Conservation (phyloP, 2,888 invertebrate species). For the Pharmacophagus antenor region DNA sequence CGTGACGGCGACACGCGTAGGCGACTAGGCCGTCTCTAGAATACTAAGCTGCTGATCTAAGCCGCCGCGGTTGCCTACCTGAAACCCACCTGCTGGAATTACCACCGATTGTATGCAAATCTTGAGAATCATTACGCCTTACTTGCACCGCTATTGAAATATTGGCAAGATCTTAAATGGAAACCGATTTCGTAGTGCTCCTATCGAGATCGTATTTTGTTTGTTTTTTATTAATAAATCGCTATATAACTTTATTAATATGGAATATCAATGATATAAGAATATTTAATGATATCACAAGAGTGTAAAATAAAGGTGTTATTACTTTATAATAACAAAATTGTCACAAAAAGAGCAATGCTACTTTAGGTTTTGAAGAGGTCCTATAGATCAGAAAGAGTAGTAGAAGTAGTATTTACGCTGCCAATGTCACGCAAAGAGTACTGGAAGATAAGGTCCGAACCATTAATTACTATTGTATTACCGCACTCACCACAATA, state of each 20-base stretch:
- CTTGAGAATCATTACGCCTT: slow-evolving; percentile 44
- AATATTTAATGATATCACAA: too few species aligned
- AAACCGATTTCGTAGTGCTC: slow-evolving; percentile 29
- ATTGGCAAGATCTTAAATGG: slow-evolving; percentile 29
- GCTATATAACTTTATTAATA: neutral
- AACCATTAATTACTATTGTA: too few species aligned
- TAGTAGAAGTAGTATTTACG: too few species aligned
- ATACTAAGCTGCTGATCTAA: slow-evolving; percentile 65
- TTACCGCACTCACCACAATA: too few species aligned
- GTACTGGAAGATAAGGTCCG: too few species aligned
- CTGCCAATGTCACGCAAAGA: too few species aligned
- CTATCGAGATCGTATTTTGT: neutral
- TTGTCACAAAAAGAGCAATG: too few species aligned
- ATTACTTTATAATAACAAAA: too few species aligned
- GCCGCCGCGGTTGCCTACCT: slow-evolving; percentile 62
- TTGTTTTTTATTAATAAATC: slow-evolving; percentile 6
- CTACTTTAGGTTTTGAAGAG: too few species aligned
- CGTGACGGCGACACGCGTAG: slow-evolving; percentile 63
- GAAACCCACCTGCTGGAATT: slow-evolving; percentile 65
- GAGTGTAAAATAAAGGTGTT: too few species aligned
- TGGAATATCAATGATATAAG: neutral
- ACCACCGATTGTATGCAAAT: slow-evolving; percentile 75
- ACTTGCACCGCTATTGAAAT: slow-evolving; percentile 34
- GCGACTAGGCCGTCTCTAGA: slow-evolving; percentile 53
- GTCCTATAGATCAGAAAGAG: too few species aligned